Conservation (phyloP, 2,113 vertebrate genomes). For the Ardeotis arabs region DNA sequence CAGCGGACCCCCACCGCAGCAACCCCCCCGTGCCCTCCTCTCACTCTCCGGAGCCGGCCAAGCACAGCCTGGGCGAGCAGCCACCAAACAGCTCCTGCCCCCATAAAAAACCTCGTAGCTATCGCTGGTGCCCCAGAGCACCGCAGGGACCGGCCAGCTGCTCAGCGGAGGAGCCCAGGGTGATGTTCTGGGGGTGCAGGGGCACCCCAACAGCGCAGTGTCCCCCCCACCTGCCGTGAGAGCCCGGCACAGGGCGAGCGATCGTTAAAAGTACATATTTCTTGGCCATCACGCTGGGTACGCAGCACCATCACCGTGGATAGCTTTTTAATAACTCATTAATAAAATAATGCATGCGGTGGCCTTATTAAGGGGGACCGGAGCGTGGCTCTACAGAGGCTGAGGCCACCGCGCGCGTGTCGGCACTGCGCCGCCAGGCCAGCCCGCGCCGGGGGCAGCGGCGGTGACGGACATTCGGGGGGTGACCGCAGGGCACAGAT, state of each 20-base stretch:
- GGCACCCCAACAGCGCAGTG: accelerated
- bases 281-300: neutral
- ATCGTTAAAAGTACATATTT: accelerated
- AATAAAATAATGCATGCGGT: conserved; percentile 21
- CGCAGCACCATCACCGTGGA: neutral
- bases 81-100: neutral
- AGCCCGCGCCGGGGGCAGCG: neutral
- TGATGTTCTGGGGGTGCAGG: accelerated
- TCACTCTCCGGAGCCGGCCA: accelerated
- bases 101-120: neutral
- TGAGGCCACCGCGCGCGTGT: neutral
- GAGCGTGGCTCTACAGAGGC: neutral
- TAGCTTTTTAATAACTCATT: conserved; percentile 60
- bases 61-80: neutral
- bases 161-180: neutral
- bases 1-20: accelerated
- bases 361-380: conserved; percentile 2
- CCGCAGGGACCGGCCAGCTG: accelerated
- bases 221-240: accelerated
- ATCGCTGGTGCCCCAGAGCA: accelerated
- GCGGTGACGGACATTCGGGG: too few relatives aligned
- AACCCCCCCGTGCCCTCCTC: neutral
- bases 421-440: neutral
- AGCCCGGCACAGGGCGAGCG: neutral
- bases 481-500: neutral